Base-by-base conservation (phyloP, 2,888 invertebrate genomes). In the Fissipunctia ypsillon region DNA sequence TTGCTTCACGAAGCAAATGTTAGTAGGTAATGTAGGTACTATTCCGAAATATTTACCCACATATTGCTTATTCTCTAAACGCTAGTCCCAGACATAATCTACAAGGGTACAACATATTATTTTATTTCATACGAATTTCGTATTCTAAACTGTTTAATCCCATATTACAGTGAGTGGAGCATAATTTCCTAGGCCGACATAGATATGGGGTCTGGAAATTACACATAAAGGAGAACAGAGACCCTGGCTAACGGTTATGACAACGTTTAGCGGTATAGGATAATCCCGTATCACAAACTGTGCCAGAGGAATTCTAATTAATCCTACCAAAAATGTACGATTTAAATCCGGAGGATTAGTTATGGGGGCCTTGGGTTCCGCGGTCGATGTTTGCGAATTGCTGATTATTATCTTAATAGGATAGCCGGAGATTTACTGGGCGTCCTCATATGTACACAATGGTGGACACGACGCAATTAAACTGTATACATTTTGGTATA, bases 381-480 rank as follows among this genome's bases (percentile, higher is more conserved):
- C 89, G 93, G 91, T 86, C 90, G 87, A 90, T 92, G 91, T 93
- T 91, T 90, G 93, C 91, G 92, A 93, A 94, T 94, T 92, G 91
- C 93, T 90, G 95, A 95, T 90, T 91, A 93, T 91, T 94, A 95
- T 95, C 95, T 94, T 93, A 95, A 95, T 95, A 93, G 95, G 93
- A 92, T 89, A 87, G 87, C 88, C 76, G 84, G 86, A 92, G 94
- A 94, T 94, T 94, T 94, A 94, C 89, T 88, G 91, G 57, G 80
- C 83, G 78, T 83, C 77, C 81, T 83, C 78, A 86, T 80, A 73
- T 80, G 84, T 74, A 50, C 60, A 75, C 80, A 59, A 54, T 71
- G 73, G 59, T 69, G 60, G 69, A 77, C 77, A 64, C 66, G 59
- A 65, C 41, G 73, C 77, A 80, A 84, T 81, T 80, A 80, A 71